Evolutionary conservation across 2,888 invertebrate genomes (phyloP), one percentile per base, ranked within the genome.

Genomic region (Caenorhabditis virilis): DNA sequence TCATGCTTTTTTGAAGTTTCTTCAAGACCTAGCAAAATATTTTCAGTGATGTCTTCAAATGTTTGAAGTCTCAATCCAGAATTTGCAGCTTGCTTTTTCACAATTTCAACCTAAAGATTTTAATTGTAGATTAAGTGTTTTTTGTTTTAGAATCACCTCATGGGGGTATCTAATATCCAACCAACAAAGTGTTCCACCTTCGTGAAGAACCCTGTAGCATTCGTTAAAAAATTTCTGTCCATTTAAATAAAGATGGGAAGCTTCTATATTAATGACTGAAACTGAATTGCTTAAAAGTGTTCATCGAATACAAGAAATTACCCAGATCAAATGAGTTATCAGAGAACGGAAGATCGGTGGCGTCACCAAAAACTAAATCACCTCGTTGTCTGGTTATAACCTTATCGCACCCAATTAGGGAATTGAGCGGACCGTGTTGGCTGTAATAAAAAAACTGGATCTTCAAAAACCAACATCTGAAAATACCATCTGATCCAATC

Each of bases 201-300:
- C 48, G 18, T 58, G 57, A 11, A 78, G 47, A 36, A 78, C 73
- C 16, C 78, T 56, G 13, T 30, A 36, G n/a, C 57, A 57, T 63
- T 78, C 76, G 13, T 55, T n/a, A 39, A 78, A 66, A 52, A 78
- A 78, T 16, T 47, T 39, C n/a, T 20, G 20, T 20, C 52, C 61
- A 30, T 77, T 48, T 0, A 45, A 27, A 45, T 78, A 78, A 2
- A 78, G 57, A 60, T 78, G 78, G 18, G 78, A 73, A 20, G 74
- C 69, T 48, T 78, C 78, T 4, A 78, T 67, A 50, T 78, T 78
- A 6, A 78, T 22, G 20, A 77, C 72, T 72, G 50, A 18, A 68
- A 55, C 27, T 41, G 18, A 47, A 23, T 33, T 43, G n/a, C 39
- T 55, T 23, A 22, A 46, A 27, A 36, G 38, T 4, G 25, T n/a